Percentiles rank a stretch among this genome's conserved stretches.
Conservation (phyloP, 1,140 invertebrate genomes). For the Daktulosphaira vitifoliae region DNA sequence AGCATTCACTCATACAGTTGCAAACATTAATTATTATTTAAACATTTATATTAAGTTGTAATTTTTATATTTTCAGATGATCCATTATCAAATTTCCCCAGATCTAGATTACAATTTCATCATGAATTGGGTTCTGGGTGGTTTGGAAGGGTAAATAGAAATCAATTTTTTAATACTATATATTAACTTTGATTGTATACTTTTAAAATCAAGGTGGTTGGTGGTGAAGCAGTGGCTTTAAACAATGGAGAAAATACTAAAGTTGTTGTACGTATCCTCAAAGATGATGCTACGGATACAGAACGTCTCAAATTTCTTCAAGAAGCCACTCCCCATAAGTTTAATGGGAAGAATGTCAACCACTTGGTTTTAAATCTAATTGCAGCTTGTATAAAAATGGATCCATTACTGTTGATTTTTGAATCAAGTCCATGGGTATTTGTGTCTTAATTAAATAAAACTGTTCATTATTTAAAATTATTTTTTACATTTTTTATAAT, state of each 20-base stretch:
- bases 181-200: constrained; percentile 3
- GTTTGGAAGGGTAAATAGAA: constrained; percentile 66
- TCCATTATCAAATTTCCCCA: constrained; percentile 53
- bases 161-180: not conserved
- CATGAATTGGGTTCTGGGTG: constrained; percentile 74
- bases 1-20: no score
- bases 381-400: constrained; percentile 55
- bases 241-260: constrained; percentile 35
- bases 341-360: constrained; percentile 50
- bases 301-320: constrained; percentile 64
- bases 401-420: constrained; percentile 56
- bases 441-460: no score
- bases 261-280: constrained; percentile 60
- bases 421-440: constrained; percentile 55
- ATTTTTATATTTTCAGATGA: constrained; percentile 6
- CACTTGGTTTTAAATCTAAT: constrained; percentile 53
- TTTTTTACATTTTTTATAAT: no score
- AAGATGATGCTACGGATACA: constrained; percentile 56
- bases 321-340: constrained; percentile 55
- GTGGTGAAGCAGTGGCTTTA: constrained; percentile 55
- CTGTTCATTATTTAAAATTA: no score
- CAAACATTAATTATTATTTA: not conserved
- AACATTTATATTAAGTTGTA: not conserved
- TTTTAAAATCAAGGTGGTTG: constrained; percentile 53
- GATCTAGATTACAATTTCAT: constrained; percentile 69